Base-by-base conservation (phyloP, 2,888 invertebrate species). In the Parnassius mnemosyne region DNA sequence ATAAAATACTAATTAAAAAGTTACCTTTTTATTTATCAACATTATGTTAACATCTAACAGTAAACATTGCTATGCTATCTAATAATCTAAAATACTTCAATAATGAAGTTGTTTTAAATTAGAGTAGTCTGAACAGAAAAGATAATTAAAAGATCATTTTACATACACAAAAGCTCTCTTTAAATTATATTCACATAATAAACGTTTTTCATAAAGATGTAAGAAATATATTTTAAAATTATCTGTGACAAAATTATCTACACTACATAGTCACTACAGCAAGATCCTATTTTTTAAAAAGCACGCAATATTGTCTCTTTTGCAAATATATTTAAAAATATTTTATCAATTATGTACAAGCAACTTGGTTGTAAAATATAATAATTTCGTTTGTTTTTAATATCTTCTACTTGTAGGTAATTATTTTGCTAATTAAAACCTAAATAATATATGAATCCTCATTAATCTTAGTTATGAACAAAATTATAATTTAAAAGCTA, bases 281-380 rank as follows among this genome's bases (percentile, higher is more conserved):
- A 56, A 61, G 12, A 44, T 60, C 53, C 70, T 69, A 70, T 56
- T 61, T 66, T 72, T 73, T 83, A 83, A 81, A 87, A 88, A 89
- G 85, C 87, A 87, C 85, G 72, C 76, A 76, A 79, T 87, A 88
- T 89, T 89, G 88, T 88, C 89, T 79, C 43, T 64, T 57, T 64
- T 55, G 60, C 20, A 55, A 56, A 47, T 54, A 49, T 47, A 57
- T 66, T 57, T 68, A 11, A 13, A 9, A 66, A 58, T 69, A 57
- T 61, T 71, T 72, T 72, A 68, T 16, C 44, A 41, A 10, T 44
- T 60, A 56, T 61, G 13, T 61, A 62, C 53, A 62, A 2, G 1
- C 25, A 55, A 34, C 49, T 34, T 34, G 34, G 25, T 25, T 25
- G 25, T 25, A 25, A 25, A 25, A 25, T 25, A 25, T 34, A 34